A percentile compares a stretch with the other conserved stretches of the same genome.
Conservation (phyloP, 2,797 vertebrate genomes). For the Argya squamiceps region DNA sequence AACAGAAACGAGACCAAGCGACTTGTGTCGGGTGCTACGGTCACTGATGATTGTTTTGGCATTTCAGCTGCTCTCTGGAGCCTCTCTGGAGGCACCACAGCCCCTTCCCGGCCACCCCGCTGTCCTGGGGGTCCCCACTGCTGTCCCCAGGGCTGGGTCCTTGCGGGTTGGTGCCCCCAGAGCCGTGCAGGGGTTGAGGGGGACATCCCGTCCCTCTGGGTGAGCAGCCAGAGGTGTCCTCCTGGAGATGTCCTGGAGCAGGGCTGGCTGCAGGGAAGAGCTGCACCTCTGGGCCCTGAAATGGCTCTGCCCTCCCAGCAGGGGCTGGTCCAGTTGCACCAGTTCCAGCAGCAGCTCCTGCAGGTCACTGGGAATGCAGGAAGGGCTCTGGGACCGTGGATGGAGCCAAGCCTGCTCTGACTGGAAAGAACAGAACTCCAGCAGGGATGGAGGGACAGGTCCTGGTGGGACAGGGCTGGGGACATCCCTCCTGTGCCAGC, state of each 20-base stretch:
- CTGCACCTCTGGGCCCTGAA: rapidly evolving
- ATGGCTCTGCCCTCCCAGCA: background rate
- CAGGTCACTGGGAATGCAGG: rapidly evolving
- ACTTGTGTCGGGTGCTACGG: background rate
- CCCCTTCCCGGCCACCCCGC: background rate
- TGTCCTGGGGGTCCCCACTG: rapidly evolving
- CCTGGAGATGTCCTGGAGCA: background rate
- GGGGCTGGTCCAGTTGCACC: background rate
- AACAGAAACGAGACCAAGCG: background rate
- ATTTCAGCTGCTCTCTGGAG: constrained; percentile 23
- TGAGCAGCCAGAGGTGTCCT: background rate
- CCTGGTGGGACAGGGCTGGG: background rate
- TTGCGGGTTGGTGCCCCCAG: rapidly evolving
- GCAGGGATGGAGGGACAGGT: background rate
- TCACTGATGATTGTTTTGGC: constrained; percentile 33
- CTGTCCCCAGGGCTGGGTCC: background rate
- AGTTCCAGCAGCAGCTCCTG: background rate
- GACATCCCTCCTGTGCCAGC: constrained; percentile 52
- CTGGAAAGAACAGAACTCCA: background rate
- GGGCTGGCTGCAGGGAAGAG: background rate
- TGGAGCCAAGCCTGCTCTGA: rapidly evolving
- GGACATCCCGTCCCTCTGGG: background rate
- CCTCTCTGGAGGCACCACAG: background rate
- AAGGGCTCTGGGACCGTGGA: background rate
- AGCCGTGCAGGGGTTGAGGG: rapidly evolving